phyloP scores from a whole-genome alignment of 2,888 invertebrate genomes.

The Pyrochroa serraticornis region DNA sequence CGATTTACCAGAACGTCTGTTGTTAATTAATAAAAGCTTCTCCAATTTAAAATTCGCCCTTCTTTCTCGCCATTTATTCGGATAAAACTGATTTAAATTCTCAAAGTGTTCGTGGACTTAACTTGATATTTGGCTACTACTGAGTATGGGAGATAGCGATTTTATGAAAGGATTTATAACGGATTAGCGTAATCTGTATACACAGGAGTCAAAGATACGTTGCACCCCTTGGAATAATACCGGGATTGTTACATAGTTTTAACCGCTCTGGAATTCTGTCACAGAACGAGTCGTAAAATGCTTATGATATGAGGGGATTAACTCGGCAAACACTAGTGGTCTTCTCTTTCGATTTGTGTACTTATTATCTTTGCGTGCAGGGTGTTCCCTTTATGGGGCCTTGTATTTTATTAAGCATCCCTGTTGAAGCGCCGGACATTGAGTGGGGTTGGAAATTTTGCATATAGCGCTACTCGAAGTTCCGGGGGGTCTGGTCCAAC shows the following conservation, averaged over 20 bases:
- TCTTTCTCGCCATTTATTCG: conserved; percentile 5
- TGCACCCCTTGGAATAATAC: conserved; percentile 41
- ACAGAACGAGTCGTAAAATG: conserved; percentile 43
- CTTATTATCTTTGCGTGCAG: conserved; percentile 6
- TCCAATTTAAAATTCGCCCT: conserved; percentile 16
- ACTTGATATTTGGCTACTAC: conserved; percentile 37
- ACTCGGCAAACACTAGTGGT: not conserved
- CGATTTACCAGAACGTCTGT: conserved; percentile 7
- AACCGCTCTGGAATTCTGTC: conserved; percentile 38
- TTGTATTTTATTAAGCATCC: too few species aligned
- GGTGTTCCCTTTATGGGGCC: conserved; percentile 1
- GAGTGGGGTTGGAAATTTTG: too few species aligned
- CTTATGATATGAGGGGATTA: conserved; percentile 44
- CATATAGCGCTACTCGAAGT: conserved; percentile 1
- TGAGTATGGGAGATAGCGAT: conserved; percentile 48
- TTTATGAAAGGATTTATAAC: conserved; percentile 51
- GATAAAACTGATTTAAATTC: conserved; percentile 27
- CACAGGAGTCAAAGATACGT: conserved; percentile 46
- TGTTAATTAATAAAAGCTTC: conserved; percentile 16
- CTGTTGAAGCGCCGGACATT: too few species aligned
- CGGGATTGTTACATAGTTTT: conserved; percentile 41
- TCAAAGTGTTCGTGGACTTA: conserved; percentile 31
- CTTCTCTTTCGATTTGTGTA: not conserved
- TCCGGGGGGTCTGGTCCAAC: not conserved
- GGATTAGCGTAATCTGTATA: conserved; percentile 51